Base-by-base conservation (phyloP, 2,113 vertebrate genomes). In the Alaudala cheleensis region DNA sequence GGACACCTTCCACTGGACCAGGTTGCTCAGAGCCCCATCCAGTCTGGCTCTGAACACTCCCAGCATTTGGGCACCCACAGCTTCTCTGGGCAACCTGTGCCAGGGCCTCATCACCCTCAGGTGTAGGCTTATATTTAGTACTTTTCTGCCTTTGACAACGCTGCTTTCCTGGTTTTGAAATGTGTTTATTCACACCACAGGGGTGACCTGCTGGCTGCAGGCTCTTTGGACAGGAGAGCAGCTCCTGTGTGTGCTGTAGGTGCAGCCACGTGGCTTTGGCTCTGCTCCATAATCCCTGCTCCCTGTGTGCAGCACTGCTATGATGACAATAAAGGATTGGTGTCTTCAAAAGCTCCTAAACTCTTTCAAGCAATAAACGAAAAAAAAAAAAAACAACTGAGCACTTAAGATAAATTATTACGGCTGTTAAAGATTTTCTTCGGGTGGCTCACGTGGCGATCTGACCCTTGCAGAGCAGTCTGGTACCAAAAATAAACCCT, bases 391-490 rank as follows among this genome's bases (percentile, higher is more conserved):
- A 50, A 40, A n/a, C n/a, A n/a, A 21, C 3, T 0, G 0, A 93
- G 13, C 33, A 5, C 12, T 61, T 74, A 25, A 40, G 53, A 64
- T 42, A n/a, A 85, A 73, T 61, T 57, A n/a, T 45, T 45, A 9
- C 0, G 0, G 40, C 49, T 69, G 42, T 42, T 90, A n/a, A 60
- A 61, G 65, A 12, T 62, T 87, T 78, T 69, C 44, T 81, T 81
- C 0, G 2, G 8, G 42, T 50, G 4, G 2, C n/a, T 95, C 34
- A 11, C 2, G 0, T 29, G 54, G n/a, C 0, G 2, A 39, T 57
- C 39, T 92, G 84, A 70, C 56, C 72, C 49, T 66, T 34, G 60
- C 69, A 66, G 67, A 51, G 14, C 53, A 67, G 65, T 6, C 49
- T 67, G 37, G 18, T 64, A 37, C 53, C 33, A 34, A 77, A 85